Base-by-base conservation (phyloP, 2,888 invertebrate species). In the Oscheius sp. region DNA sequence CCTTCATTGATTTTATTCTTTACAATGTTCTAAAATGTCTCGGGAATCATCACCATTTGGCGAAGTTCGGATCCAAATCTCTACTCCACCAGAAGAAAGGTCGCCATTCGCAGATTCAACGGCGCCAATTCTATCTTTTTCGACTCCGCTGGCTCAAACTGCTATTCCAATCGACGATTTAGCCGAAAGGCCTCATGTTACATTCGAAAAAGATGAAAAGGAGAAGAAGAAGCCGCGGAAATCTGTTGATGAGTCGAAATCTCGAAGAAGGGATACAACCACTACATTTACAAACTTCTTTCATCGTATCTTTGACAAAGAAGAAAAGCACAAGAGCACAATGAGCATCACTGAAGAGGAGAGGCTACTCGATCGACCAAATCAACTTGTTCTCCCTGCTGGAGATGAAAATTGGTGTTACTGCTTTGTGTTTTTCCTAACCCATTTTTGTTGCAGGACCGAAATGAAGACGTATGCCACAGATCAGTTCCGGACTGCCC, bases 261-360 rank as follows among this genome's bases (percentile, higher is more conserved):
- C 76, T 0, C 76, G 76, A 60, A 62, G 82, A n/a, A 82, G 79
- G 51, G 82, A 82, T 32, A 82, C 82, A 1, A 63, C 80, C 0
- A 78, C 73, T n/a, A 77, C 80, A 2, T 76, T 82, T n/a, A 73
- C 80, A 5, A 82, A 79, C 42, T 79, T 82, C 50, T 76, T 82
- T 50, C 82, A 82, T 71, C 76, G 82, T 42, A 78, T 82, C n/a
- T 75, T 65, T n/a, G 81, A 81, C 5, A 77, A 77, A 21, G 80
- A 80, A 48, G 82, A 82, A 33, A 82, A 82, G 32, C 76, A 79
- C 37, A 78, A 74, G 51, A 68, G 57, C 42, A 68, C 74, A 10
- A 68, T 48, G n/a, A 73, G 65, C 57, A 63, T 55, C 33, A 42
- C 55, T 5, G 73, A 73, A 63, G 73, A 74, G 58, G 60, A 66